Conservation (phyloP, 2,888 invertebrate genomes). For the Cantharis rufa region DNA sequence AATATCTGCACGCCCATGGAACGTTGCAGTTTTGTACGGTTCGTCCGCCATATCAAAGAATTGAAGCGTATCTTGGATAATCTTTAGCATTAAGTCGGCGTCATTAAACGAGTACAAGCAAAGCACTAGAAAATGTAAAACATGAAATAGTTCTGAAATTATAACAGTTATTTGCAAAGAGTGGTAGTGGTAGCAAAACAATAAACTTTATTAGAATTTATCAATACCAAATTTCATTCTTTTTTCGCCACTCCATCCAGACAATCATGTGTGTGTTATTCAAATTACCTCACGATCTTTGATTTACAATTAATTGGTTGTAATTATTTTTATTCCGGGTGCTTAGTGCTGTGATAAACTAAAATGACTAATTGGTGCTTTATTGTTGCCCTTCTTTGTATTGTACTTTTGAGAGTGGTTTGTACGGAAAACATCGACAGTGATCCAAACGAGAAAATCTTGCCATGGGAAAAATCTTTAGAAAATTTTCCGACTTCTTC, state of each 20-base stretch:
- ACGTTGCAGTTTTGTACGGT: conserved; percentile 9
- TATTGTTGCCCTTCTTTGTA: conserved; percentile 16
- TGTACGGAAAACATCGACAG: conserved; percentile 1
- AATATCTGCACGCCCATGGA: conserved; percentile 3
- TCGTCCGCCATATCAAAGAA: conserved; percentile 39
- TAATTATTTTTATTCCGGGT: background rate
- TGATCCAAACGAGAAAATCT: conserved; percentile 31
- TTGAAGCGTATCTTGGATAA: conserved; percentile 53
- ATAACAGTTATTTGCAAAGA: background rate
- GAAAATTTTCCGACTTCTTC: conserved; percentile 42
- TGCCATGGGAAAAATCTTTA: conserved; percentile 43
- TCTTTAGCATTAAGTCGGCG: conserved; percentile 50
- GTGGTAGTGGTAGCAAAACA: conserved; percentile 33
- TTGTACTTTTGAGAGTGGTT: conserved; percentile 10
- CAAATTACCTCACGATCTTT: background rate
- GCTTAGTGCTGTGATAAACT: background rate
- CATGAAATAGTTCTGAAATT: conserved; percentile 28
- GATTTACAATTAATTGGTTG: background rate
- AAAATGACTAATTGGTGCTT: conserved; percentile 25
- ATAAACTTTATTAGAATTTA: conserved; percentile 15
- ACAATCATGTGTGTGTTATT: background rate
- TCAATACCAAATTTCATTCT: conserved; percentile 23
- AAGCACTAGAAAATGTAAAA: conserved; percentile 38
- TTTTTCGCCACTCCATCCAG: conserved; percentile 11
- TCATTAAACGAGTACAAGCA: conserved; percentile 43